Evolutionary conservation across 2,888 invertebrate genomes (phyloP), one percentile per base, ranked within the genome.

Genomic region (Dendrolimus pini): DNA sequence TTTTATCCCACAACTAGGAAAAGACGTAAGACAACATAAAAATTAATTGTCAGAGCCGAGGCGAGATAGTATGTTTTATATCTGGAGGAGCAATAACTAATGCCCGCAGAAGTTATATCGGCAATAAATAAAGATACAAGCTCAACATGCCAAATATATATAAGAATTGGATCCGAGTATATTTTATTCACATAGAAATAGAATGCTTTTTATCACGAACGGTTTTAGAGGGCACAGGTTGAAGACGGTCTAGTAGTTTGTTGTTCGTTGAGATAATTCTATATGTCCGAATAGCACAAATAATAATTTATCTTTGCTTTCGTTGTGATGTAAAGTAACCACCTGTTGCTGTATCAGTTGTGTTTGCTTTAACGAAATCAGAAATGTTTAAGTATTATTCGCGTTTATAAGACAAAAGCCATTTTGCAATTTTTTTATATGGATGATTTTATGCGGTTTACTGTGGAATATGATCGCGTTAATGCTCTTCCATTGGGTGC

Each of bases 81-180:
- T 59, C 47, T 55, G 53, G 30, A 18, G 52, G 41, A 53, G 47
- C 9, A n/a, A 56, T 59, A 56, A 59, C 58, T 54, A 54, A 55
- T 30, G 56, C 41, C 55, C 18, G 54, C 41, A 12, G 52, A 53
- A 14, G 30, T 56, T 59, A 57, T 41, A 54, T 47, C 41, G 9
- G 55, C 55, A 47, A 53, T 57, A 59, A 59, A 59, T 56, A n/a
- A 56, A 52, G 41, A n/a, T 55, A 53, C 30, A 59, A 52, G 41
- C 6, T 53, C 9, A 41, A 53, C 41, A 13, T 56, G 56, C 53
- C 53, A 53, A 56, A 41, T 47, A 9, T 47, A 41, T 47, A 9
- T 47, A 47, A 47, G 47, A 47, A 10, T 47, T 47, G 47, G 2
- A 47, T 2, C 47, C 47, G 2, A 10, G 47, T 10, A 9, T 47